Evolutionary conservation across 2,797 vertebrate genomes (phyloP).

Genomic region (Propithecus deckenii): DNA sequence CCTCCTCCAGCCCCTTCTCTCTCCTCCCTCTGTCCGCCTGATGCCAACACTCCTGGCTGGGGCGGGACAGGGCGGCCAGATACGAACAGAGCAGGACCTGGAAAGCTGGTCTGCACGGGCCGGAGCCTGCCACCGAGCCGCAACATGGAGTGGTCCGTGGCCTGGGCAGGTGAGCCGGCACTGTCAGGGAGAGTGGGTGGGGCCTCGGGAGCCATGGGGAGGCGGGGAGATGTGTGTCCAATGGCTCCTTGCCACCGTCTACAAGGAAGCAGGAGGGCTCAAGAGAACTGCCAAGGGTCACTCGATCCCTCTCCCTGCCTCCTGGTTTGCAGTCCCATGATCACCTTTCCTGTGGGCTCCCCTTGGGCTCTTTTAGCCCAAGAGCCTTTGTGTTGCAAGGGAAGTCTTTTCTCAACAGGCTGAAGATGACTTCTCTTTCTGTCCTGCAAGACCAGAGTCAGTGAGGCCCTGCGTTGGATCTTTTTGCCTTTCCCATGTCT

Average conservation of each 20-base stretch:
- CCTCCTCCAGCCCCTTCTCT: too few species aligned
- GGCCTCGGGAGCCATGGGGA: neutral
- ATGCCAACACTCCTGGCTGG: neutral
- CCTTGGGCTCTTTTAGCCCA: neutral
- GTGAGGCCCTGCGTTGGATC: too few species aligned
- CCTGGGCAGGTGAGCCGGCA: conserved; percentile 54
- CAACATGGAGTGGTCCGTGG: neutral
- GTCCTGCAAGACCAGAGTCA: neutral
- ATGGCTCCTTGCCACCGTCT: neutral
- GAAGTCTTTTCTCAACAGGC: neutral
- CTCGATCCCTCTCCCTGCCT: neutral
- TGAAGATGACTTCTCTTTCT: too few species aligned
- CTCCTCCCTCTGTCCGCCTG: neutral
- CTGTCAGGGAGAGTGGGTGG: neutral
- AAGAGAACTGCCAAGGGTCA: neutral
- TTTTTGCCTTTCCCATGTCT: neutral
- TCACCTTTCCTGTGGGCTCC: too few species aligned
- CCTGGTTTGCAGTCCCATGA: neutral
- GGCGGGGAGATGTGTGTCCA: too few species aligned
- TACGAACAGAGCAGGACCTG: neutral
- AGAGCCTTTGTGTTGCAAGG: neutral
- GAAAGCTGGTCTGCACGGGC: neutral
- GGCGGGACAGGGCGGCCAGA: neutral
- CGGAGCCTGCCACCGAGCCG: neutral
- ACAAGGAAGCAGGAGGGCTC: neutral